Evolutionary conservation across 1,140 invertebrate genomes (phyloP), one percentile per base, ranked within the genome.

Genomic region (Neocloeon triangulifer): DNA sequence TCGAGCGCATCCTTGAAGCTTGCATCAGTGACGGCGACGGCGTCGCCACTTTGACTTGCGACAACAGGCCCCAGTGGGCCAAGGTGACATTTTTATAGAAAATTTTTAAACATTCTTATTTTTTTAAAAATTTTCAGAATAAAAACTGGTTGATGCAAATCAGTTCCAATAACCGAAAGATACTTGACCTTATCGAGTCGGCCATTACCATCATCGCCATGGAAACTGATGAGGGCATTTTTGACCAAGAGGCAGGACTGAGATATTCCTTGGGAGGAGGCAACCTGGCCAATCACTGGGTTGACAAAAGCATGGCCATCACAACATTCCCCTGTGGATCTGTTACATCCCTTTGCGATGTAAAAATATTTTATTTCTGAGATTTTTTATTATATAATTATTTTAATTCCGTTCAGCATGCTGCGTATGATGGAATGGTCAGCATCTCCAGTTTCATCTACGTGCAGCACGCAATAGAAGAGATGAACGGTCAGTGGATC

Each of bases 11-110:
- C 35, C 37, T 71, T 13, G 42, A 41, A 28, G 46, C 40, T 3
- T 25, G 49, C 7, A 46, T 48, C 29, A 44, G 42, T 5, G 54
- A 62, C 3, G 55, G 55, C 4, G 45, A 53, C 19, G 67, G 68
- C 34, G 44, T 78, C 5, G 64, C 62, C 20, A 55, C 63, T 9
- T 47, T 76, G 7, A 75, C 71, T 3, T 68, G 71, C 34, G 64
- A 62, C 25, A 60, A 75, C 28, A 50, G 65, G 3, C 53, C 58
- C 14, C 49, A 49, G 0, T 74, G 73, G 73, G 68, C 69, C 12
- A 52, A 60, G 36, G 58, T 62, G 34, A 46, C 66, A 33, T 21
- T 15, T 7, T 17, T 25, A 25, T 9, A 25, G n/a, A n/a, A n/a
- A n/a, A n/a, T n/a, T n/a, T n/a, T n/a, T n/a, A n/a, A n/a, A n/a